Evolutionary conservation across 2,113 vertebrate genomes (phyloP), one percentile per base, ranked within the genome.

Genomic region (Leptodactylus fuscus): DNA sequence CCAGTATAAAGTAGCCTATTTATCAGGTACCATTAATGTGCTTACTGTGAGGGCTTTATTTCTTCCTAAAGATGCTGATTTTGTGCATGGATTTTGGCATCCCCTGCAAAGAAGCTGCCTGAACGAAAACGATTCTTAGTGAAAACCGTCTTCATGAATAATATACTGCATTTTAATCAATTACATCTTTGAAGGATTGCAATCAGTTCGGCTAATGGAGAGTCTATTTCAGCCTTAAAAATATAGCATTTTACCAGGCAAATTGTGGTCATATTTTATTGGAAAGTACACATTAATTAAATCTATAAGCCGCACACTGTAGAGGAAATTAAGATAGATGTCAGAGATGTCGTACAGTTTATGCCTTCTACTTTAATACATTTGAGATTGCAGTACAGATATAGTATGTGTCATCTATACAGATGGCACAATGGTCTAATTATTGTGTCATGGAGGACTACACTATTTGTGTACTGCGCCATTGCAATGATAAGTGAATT

Each of bases 131-230:
- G 76, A 79, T 60, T 79, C 74, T 78, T 49, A 5, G 29, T 78
- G 29, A 58, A 76, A 58, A 24, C 32, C 51, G 32, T 41, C 51
- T 62, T 80, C 77, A 80, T 80, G 77, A 80, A 80, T 80, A 80
- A 80, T 62, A 58, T 62, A 80, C 77, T 80, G 55, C 53, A 44
- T 80, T 80, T 58, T 44, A 62, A 80, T 62, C 77, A 80, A 80
- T 80, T 80, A 80, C 77, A 62, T 79, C 77, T 79, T 60, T 60
- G 29, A 79, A 58, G 76, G n/a, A 41, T 60, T 79, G 76, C 77
- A 80, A 80, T 62, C 22, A 44, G 53, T 80, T 41, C 12, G 62
- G 27, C 7, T 41, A 80, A 80, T 80, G 32, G 55, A 38, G 36
- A 62, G 36, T 80, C 34, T 60, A 60, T 12, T 79, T 36, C 20